Evolutionary conservation across 2,113 vertebrate genomes (phyloP).

Genomic region (Nyctibius bracteatus): DNA sequence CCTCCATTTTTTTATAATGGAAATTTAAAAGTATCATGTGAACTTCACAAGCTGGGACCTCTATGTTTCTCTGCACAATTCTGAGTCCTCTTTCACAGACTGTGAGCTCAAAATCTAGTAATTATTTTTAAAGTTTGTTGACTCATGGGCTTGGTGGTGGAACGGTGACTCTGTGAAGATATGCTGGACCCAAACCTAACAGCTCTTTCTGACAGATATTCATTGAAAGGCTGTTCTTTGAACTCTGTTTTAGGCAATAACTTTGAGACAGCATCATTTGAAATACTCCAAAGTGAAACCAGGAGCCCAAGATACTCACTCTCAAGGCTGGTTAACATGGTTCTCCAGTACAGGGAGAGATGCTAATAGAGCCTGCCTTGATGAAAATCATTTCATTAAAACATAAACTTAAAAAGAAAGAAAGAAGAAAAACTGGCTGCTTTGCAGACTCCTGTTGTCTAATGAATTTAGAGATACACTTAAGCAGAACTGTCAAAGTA

Average conservation of each 20-base stretch:
- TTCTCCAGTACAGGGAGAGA: background rate
- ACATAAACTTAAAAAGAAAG: background rate
- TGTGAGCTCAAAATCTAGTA: background rate
- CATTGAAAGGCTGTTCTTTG: background rate
- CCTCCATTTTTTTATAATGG: background rate
- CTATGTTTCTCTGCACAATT: background rate
- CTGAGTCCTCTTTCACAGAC: background rate
- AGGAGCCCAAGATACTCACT: background rate
- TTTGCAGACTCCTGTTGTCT: background rate
- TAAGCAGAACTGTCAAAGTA: background rate
- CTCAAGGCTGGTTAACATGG: background rate
- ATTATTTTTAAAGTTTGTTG: background rate
- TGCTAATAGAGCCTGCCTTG: background rate
- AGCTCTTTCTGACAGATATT: background rate
- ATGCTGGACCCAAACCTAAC: background rate
- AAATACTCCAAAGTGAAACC: background rate
- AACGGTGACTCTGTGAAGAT: background rate
- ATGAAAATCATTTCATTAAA: background rate
- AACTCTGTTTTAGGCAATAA: background rate
- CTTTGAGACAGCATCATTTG: background rate
- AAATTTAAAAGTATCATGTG: background rate
- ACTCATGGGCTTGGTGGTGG: background rate
- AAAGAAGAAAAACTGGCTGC: background rate
- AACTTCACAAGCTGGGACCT: background rate
- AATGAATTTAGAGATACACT: background rate